Evolutionary conservation across 2,113 vertebrate species (phyloP).

Genomic region (Pygathrix nemaeus): DNA sequence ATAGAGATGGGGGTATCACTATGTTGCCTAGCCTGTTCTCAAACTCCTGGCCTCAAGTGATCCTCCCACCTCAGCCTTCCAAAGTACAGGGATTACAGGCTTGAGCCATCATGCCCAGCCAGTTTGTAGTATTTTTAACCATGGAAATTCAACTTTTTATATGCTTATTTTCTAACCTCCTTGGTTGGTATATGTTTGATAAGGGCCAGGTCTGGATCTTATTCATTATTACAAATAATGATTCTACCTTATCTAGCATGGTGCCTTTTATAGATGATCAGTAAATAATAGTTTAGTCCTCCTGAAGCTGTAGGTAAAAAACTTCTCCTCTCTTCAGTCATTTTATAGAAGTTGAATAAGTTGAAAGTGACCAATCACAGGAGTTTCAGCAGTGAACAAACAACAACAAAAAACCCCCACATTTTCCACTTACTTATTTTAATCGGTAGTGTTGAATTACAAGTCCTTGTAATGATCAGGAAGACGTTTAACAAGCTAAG

Average conservation of each 20-base stretch:
- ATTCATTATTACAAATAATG: neutral
- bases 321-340: neutral
- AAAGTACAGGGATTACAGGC: neutral
- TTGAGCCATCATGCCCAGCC: neutral
- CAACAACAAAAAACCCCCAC: neutral
- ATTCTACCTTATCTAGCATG: neutral
- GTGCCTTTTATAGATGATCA: neutral
- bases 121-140: slow-evolving; percentile 30
- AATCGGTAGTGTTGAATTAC: neutral
- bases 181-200: neutral
- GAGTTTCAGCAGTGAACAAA: neutral
- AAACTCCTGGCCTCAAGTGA: neutral
- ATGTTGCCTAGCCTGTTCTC: neutral
- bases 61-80: neutral
- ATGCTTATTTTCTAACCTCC: neutral
- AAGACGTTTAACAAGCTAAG: neutral
- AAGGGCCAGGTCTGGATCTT: neutral
- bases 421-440: slow-evolving; percentile 26
- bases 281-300: neutral
- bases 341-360: slow-evolving; percentile 4
- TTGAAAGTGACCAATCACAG: neutral
- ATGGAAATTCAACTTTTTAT: neutral
- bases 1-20: neutral
- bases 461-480: neutral
- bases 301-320: neutral